phyloP scores from a whole-genome alignment of 2,797 vertebrate genomes.

The Emys orbicularis region DNA sequence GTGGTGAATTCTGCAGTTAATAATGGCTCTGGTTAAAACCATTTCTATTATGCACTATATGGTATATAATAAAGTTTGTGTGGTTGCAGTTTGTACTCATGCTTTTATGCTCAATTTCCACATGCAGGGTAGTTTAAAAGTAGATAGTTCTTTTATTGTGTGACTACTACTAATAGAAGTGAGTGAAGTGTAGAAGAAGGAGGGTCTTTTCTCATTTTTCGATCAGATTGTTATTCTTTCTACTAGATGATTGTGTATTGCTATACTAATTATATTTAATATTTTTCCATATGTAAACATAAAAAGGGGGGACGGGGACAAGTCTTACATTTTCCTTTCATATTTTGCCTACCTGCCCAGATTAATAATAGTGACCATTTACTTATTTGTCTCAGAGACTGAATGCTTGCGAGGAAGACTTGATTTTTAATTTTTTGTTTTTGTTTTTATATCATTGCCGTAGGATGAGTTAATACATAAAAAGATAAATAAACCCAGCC shows the following conservation, averaged over 20 bases:
- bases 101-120: neutral
- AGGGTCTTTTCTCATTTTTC: neutral
- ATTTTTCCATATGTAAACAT: neutral
- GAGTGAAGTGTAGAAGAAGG: neutral
- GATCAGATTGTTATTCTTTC: neutral
- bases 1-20: neutral
- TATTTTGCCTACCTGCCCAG: neutral
- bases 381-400: neutral
- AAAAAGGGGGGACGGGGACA: neutral
- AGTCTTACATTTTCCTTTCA: neutral
- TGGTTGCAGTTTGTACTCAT: neutral
- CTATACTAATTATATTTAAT: neutral
- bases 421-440: neutral
- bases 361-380: neutral
- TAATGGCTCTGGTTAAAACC: too few relatives aligned
- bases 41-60: too few relatives aligned
- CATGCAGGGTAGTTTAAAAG: neutral
- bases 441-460: neutral
- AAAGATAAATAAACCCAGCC: neutral
- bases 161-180: neutral
- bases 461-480: neutral
- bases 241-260: neutral
- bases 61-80: neutral
- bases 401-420: neutral
- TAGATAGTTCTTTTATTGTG: neutral